phyloP scores from a whole-genome alignment of 64 coral and sea anemone genomes.

The Trachythela sp. region DNA sequence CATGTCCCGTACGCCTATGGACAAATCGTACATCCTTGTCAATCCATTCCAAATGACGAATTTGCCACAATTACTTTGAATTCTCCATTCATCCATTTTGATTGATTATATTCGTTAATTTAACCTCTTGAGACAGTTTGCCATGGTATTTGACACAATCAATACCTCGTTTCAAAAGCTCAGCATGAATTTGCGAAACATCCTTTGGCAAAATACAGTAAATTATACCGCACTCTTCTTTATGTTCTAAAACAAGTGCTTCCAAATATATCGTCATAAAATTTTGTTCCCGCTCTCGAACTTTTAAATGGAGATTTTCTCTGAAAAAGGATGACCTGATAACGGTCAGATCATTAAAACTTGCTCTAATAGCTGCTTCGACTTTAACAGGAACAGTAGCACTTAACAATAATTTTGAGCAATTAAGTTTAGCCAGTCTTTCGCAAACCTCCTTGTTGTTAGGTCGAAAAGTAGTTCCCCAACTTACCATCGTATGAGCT shows the following conservation, averaged over 20 bases:
- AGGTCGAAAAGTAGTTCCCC: not conserved
- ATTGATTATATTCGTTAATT: slow-evolving; percentile 23
- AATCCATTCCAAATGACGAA: no score
- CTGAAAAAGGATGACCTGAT: slow-evolving; percentile 14
- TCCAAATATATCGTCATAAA: slow-evolving; percentile 17
- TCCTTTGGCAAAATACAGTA: slow-evolving; percentile 7
- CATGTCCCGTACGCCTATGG: no score
- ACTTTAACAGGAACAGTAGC: not conserved
- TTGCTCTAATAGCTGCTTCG: not conserved
- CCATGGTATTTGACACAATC: slow-evolving; percentile 40
- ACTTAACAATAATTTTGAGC: no score
- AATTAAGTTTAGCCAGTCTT: no score
- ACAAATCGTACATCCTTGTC: no score
- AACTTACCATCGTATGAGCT: not conserved
- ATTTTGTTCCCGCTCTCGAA: not conserved
- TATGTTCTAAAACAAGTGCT: not conserved
- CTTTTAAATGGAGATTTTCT: not conserved
- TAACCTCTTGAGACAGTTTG: slow-evolving; percentile 20
- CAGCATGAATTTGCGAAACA: no score
- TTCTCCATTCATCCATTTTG: slow-evolving; percentile 26
- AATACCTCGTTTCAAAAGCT: slow-evolving; percentile 11
- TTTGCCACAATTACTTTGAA: no score
- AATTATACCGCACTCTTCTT: slow-evolving; percentile 9
- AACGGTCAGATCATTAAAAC: slow-evolving; percentile 7
- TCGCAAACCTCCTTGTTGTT: not conserved